These are phyloP conservation scores for Bedellia somnulentella DNA, from an alignment of 2,888 invertebrate genomes.

Conservation along the genomic window DNA sequence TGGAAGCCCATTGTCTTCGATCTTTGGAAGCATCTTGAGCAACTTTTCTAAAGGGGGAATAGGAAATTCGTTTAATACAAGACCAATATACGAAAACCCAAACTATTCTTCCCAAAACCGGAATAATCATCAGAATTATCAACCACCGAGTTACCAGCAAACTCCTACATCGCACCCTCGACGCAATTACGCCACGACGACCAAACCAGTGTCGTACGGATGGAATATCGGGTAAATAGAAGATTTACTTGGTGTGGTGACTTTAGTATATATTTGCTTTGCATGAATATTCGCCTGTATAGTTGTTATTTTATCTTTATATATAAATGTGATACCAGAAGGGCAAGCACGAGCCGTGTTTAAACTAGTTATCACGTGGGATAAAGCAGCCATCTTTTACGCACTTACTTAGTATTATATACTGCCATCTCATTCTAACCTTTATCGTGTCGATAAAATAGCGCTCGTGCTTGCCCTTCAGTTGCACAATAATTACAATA, in stretches of 20 bases:
- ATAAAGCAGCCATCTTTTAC: too few species aligned
- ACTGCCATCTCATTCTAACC: too few species aligned
- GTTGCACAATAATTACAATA: too few species aligned
- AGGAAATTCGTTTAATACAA: conserved; percentile 32
- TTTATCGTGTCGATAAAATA: too few species aligned
- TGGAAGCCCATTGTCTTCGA: conserved; percentile 25
- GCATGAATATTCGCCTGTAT: conserved; percentile 12
- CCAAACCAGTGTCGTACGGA: conserved; percentile 40
- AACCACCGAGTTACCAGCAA: conserved; percentile 34
- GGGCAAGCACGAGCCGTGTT: too few species aligned
- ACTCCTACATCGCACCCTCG: conserved; percentile 24
- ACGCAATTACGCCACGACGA: conserved; percentile 27
- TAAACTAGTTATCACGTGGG: too few species aligned
- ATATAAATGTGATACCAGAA: too few species aligned
- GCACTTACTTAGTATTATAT: too few species aligned
- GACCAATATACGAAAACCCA: conserved; percentile 49
- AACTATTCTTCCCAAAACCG: conserved; percentile 37
- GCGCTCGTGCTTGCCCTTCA: too few species aligned
- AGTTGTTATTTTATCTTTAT: too few species aligned
- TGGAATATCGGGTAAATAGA: conserved; percentile 53
- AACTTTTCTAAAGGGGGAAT: conserved; percentile 36
- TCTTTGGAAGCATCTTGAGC: conserved; percentile 38
- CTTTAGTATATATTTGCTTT: conserved; percentile 14
- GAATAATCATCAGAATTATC: conserved; percentile 35
- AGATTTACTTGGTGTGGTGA: conserved; percentile 6